These are phyloP conservation scores for Cepaea hortensis DNA, from an alignment of 2,888 invertebrate genomes.

Conservation along the genomic window DNA sequence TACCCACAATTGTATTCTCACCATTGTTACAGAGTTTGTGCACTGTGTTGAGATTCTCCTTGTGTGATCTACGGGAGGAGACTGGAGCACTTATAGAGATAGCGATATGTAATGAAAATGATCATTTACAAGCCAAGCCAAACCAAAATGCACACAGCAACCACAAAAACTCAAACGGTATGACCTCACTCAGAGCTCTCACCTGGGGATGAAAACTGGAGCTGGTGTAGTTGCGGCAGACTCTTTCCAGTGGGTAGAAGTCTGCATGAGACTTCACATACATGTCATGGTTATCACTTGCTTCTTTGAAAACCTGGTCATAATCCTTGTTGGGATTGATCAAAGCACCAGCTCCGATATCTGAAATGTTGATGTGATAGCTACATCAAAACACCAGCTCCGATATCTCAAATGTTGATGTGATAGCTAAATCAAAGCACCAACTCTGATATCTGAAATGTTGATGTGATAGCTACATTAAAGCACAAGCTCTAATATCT, in stretches of 20 bases:
- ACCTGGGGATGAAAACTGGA: conserved; percentile 59
- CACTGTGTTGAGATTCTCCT: too few relatives aligned
- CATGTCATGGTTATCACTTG: conserved; percentile 68
- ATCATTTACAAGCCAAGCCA: too few relatives aligned
- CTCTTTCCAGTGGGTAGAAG: conserved; percentile 70
- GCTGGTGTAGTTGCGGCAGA: conserved; percentile 67
- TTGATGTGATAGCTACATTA: conserved; percentile 55
- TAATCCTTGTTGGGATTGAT: conserved; percentile 74
- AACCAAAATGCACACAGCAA: too few relatives aligned
- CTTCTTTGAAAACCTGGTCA: conserved; percentile 67
- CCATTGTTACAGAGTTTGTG: too few relatives aligned
- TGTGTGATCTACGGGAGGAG: too few relatives aligned
- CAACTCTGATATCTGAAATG: conserved; percentile 67
- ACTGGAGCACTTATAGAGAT: too few relatives aligned
- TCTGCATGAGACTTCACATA: conserved; percentile 71
- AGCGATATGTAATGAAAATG: too few relatives aligned
- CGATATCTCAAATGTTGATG: too few relatives aligned
- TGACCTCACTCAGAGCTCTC: conserved; percentile 32
- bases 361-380: conserved; percentile 48
- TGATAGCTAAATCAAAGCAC: conserved; percentile 54
- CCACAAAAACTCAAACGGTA: not conserved
- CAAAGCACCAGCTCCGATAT: conserved; percentile 72
- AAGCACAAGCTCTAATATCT: conserved; percentile 72
- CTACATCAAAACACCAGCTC: too few relatives aligned
- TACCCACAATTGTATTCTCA: too few relatives aligned